Conservation (phyloP, 2,113 vertebrate species). For the Ophthalmotilapia sp. region DNA sequence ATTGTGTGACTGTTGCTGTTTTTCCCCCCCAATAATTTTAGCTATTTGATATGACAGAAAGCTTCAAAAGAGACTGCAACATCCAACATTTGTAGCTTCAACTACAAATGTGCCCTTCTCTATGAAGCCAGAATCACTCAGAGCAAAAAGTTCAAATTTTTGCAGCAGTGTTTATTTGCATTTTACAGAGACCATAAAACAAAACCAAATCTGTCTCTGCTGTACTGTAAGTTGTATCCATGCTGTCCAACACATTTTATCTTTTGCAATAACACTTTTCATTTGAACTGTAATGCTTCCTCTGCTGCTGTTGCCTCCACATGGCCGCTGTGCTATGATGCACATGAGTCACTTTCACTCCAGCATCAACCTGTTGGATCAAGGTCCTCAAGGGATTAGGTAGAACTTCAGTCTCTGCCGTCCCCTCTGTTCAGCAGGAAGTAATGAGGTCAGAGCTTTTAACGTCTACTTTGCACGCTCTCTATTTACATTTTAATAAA, state of each 20-base stretch:
- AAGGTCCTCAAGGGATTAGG: background rate
- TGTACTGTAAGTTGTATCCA: background rate
- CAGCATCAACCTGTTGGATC: background rate
- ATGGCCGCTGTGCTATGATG: background rate
- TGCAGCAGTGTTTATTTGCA: background rate
- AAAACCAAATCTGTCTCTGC: background rate
- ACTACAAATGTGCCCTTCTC: background rate
- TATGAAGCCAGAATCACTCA: background rate
- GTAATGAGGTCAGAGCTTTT: background rate
- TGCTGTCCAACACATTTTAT: background rate
- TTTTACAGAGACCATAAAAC: background rate
- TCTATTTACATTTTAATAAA: constrained; percentile 11
- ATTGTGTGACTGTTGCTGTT: background rate
- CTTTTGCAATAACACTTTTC: background rate
- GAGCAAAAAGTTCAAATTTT: background rate
- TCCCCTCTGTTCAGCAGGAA: background rate
- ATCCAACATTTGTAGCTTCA: background rate
- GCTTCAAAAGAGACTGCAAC: background rate
- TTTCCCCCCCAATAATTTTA: rapidly evolving
- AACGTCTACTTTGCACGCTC: background rate
- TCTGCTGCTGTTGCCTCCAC: background rate
- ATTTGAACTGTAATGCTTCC: background rate
- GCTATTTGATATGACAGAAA: background rate
- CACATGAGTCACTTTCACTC: background rate
- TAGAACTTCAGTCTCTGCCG: background rate